Evolutionary conservation across 2,888 invertebrate species (phyloP), one percentile per base, ranked within the genome.

Genomic region (Pegoplata infirma): DNA sequence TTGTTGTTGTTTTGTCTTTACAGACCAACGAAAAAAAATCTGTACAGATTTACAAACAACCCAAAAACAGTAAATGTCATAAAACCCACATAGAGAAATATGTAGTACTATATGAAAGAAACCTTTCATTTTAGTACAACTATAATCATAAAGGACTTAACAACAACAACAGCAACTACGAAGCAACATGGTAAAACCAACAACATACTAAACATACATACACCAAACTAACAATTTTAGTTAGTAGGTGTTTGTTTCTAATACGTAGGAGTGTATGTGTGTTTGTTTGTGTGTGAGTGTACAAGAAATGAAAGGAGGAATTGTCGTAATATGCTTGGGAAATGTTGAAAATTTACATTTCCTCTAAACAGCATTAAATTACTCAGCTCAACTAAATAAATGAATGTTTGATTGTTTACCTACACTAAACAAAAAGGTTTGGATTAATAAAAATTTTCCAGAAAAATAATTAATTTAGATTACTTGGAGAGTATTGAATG

Each of bases 41-140:
- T 44, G n/a, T n/a, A 61, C 12, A 17, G 61, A 61, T 28, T 19
- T 61, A 12, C 46, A 47, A 47, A 6, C 16, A 61, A 61, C 28
- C 46, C 46, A n/a, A 28, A 46, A 46, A 46, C 8, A 25, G n/a
- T n/a, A 40, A 23, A 8, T 7, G 14, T 5, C 17, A 46, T 28
- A 46, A 46, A 61, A 46, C 23, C 19, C 8, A 16, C 21, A 16
- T 10, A 16, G 16, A 8, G 3, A n/a, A 3, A 1, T 4, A 19
- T n/a, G 7, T 47, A 10, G 23, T n/a, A 12, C n/a, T n/a, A n/a
- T n/a, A n/a, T n/a, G n/a, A n/a, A n/a, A 32, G 1, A 36, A 10
- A 6, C n/a, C 36, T 36, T 36, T n/a, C n/a, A n/a, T n/a, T 36
- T 36, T 40, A 40, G 14, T n/a, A 40, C n/a, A 21, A 16, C 5